Evolutionary conservation across 2,113 vertebrate species (phyloP), one percentile per base, ranked within the genome.

Genomic region (Mesoclemmys tuberculata): DNA sequence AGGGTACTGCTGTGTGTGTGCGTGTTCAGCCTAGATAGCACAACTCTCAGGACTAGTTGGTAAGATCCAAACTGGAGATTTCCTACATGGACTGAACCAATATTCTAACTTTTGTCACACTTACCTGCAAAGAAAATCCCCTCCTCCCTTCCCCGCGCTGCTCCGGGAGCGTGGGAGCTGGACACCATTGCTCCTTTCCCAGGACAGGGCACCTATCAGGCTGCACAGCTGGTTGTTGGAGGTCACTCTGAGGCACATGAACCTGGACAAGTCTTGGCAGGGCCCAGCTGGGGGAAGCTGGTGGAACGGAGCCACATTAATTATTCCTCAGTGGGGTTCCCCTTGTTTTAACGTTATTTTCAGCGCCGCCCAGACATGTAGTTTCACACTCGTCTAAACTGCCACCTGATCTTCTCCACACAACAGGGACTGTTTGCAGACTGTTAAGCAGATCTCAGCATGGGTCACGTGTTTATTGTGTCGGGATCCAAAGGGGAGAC

Each of bases 41-140:
- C 79, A 80, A 51, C 52, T 58, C 48, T 13, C 49, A 0, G 1
- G 75, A 49, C n/a, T 49, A 35, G 4, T 68, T 0, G 0, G 74
- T 1, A 0, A 0, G 1, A 51, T 4, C 41, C 44, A 11, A n/a
- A 1, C 0, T 0, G 89, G 88, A 21, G 52, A 27, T 8, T 78
- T 46, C 74, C 94, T 80, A 83, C 54, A 35, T 1, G 48, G 64
- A 3, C 52, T 49, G 88, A 44, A 26, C 74, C 41, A 75, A 27
- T 29, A 86, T 46, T 75, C 13, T 0, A 0, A 44, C 24, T 75
- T 75, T 46, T 75, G 38, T 48, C 7, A 4, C 0, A 5, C 68
- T 51, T 74, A 44, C 10, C 13, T 3, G 35, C 41, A 26, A 4
- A 51, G 22, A 82, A 44, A 87, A 89, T 0, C 0, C 26, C 41